Conservation (phyloP, 2,888 invertebrate species). For the Drosophila mercatorum region DNA sequence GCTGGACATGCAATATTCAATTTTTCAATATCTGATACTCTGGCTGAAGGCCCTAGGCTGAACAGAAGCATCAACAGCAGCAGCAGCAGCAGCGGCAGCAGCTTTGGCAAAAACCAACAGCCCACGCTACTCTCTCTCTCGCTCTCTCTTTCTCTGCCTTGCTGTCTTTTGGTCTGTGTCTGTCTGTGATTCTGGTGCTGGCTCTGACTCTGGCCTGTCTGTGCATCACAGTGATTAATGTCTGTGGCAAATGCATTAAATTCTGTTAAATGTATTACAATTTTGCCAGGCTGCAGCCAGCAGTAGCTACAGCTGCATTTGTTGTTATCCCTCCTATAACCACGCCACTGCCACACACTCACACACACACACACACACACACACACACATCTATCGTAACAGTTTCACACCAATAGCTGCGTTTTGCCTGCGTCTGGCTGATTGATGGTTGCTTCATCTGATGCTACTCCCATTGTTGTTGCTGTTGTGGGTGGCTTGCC, state of each 20-base stretch:
- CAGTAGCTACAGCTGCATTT: slow-evolving; percentile 41
- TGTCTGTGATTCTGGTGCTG: slow-evolving; percentile 38
- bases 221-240: slow-evolving; percentile 84
- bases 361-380: slow-evolving; percentile 1
- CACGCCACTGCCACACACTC: neutral
- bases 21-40: slow-evolving; percentile 78
- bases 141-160: neutral
- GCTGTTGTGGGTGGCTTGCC: slow-evolving; percentile 29
- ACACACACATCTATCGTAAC: slow-evolving; percentile 31
- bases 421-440: slow-evolving; percentile 67
- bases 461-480: slow-evolving; percentile 31
- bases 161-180: slow-evolving; percentile 22
- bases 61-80: slow-evolving; percentile 22
- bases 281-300: slow-evolving; percentile 72
- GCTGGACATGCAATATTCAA: slow-evolving; percentile 73
- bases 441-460: slow-evolving; percentile 72
- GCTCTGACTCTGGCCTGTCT: slow-evolving; percentile 64
- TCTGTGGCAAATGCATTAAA: slow-evolving; percentile 85
- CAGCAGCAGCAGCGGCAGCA: slow-evolving; percentile 35
- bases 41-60: slow-evolving; percentile 51
- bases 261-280: slow-evolving; percentile 85
- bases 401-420: slow-evolving; percentile 71
- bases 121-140: slow-evolving; percentile 11
- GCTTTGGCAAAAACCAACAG: slow-evolving; percentile 75
- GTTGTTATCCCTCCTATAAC: slow-evolving; percentile 2